A percentile compares a stretch with the other conserved stretches of the same genome.
Conservation (phyloP, 2,113 vertebrate genomes). For the Pomatostomus ruficeps region DNA sequence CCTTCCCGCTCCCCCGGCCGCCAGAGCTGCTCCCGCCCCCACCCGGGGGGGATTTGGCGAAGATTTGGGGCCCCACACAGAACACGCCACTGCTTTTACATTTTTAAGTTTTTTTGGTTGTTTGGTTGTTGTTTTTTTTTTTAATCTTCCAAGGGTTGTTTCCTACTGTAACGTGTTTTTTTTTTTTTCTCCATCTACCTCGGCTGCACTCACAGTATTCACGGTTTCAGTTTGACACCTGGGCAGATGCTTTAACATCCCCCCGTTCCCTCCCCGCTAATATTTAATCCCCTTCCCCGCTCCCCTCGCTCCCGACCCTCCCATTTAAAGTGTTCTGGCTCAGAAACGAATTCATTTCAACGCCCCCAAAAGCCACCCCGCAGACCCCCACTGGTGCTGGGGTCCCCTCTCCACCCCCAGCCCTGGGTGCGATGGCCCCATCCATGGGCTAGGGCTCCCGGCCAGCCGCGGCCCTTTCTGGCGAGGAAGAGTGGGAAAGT, state of each 20-base stretch:
- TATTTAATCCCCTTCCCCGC: background rate
- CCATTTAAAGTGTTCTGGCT: constrained; percentile 48
- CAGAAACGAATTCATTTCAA: constrained; percentile 45
- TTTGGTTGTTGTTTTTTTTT: background rate
- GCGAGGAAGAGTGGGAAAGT: background rate
- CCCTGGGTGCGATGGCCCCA: background rate
- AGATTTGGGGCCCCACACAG: constrained; percentile 62
- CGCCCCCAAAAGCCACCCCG: background rate
- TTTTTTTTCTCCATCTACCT: constrained; percentile 89
- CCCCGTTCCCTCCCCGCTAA: background rate
- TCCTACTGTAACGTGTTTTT: constrained; percentile 57
- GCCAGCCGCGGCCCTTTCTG: background rate
- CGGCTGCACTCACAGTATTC: constrained; percentile 85
- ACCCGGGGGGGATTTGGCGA: constrained; percentile 11
- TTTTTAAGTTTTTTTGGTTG: background rate
- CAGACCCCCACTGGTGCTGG: background rate
- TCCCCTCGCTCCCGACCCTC: background rate
- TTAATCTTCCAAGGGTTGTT: constrained; percentile 34
- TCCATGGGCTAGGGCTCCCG: background rate
- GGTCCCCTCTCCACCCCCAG: background rate
- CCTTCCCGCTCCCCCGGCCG: background rate
- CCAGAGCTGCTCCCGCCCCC: constrained; percentile 47
- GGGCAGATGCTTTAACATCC: constrained; percentile 50
- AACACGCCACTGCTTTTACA: background rate
- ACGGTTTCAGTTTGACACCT: constrained; percentile 42